phyloP scores from a whole-genome alignment of 1,140 invertebrate species.

The Mycetomoellerius zeteki region DNA sequence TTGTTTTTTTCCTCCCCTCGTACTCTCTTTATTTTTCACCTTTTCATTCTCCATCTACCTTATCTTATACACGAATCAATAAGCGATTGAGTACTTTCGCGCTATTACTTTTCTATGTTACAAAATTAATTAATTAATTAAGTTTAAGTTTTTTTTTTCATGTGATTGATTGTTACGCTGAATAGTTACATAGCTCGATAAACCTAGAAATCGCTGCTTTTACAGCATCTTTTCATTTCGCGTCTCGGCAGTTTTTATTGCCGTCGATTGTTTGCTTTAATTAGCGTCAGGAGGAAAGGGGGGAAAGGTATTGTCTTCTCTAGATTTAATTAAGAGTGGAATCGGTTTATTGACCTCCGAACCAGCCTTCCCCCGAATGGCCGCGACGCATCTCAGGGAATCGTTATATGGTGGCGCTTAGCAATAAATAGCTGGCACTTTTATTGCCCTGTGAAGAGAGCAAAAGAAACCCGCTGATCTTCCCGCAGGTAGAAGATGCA shows the following conservation, averaged over 20 bases:
- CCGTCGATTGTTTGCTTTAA: constrained; percentile 82
- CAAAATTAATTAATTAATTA: constrained; percentile 34
- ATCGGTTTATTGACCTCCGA: constrained; percentile 81
- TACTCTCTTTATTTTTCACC: constrained; percentile 22
- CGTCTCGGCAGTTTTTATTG: constrained; percentile 76
- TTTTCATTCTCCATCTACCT: constrained; percentile 1
- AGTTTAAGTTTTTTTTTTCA: background rate
- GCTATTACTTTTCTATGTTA: background rate
- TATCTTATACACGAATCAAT: constrained; percentile 42
- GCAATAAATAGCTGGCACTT: constrained; percentile 81
- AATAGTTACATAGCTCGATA: constrained; percentile 58
- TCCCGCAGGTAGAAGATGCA: constrained; percentile 12
- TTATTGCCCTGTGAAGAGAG: constrained; percentile 63
- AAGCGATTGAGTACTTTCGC: constrained; percentile 14
- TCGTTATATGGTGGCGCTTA: constrained; percentile 77
- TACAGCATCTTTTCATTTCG: constrained; percentile 39
- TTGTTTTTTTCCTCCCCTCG: constrained; percentile 37
- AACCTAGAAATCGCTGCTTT: constrained; percentile 75
- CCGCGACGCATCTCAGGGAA: constrained; percentile 37
- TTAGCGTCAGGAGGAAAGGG: constrained; percentile 71
- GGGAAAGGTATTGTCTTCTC: constrained; percentile 75
- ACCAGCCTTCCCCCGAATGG: constrained; percentile 1
- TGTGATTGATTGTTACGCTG: background rate
- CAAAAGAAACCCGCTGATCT: background rate
- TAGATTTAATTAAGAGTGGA: constrained; percentile 84